A percentile compares a stretch with the other conserved stretches of the same genome.
phyloP scores from a whole-genome alignment of 2,888 invertebrate genomes.

The Drosophila yooni region DNA sequence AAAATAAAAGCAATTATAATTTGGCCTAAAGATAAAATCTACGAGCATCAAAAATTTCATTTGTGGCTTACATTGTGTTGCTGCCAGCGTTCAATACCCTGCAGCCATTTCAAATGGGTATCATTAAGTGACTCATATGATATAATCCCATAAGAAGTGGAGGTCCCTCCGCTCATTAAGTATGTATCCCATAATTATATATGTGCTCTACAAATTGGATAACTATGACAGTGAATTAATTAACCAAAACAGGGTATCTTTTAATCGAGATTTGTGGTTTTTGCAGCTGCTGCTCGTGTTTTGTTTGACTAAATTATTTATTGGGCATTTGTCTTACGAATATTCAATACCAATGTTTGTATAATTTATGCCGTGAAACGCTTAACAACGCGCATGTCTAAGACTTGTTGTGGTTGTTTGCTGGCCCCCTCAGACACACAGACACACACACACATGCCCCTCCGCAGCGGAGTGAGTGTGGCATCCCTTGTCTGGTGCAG shows the following conservation, averaged over 20 bases:
- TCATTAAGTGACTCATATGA: neutral
- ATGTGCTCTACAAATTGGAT: neutral
- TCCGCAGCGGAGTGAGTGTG: neutral
- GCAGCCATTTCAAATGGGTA: neutral
- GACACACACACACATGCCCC: slow-evolving; percentile 1
- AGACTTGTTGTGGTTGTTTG: slow-evolving; percentile 31
- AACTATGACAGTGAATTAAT: neutral
- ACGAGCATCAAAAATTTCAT: neutral
- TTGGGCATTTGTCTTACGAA: slow-evolving; percentile 15
- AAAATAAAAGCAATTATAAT: slow-evolving; percentile 21
- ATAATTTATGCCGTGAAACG: slow-evolving; percentile 67
- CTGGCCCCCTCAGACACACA: neutral
- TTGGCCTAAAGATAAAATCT: slow-evolving; percentile 1
- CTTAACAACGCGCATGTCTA: slow-evolving; percentile 65
- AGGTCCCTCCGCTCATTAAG: neutral
- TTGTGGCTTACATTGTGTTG: neutral
- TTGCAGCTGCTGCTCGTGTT: neutral
- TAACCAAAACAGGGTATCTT: neutral
- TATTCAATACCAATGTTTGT: slow-evolving; percentile 47
- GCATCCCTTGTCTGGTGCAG: slow-evolving; percentile 46
- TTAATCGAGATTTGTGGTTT: too few species aligned
- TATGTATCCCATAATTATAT: neutral
- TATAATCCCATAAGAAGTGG: neutral
- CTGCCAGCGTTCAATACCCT: slow-evolving; percentile 1
- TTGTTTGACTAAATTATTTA: slow-evolving; percentile 13